phyloP scores from a whole-genome alignment of 1,140 invertebrate genomes.

The Aphaenogaster floridana region DNA sequence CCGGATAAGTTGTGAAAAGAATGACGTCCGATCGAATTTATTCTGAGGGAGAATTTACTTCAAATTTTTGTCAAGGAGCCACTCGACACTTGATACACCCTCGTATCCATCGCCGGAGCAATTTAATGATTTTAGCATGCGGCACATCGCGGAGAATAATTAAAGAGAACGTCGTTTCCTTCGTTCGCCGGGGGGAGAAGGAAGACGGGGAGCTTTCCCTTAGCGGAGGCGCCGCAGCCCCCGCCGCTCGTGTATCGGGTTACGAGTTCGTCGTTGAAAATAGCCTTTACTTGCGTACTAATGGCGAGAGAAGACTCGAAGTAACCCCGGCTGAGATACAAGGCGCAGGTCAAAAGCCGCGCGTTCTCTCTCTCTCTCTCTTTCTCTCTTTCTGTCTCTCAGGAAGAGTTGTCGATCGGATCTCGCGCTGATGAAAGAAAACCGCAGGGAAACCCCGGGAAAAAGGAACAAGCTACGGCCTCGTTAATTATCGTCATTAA shows the following conservation, averaged over 20 bases:
- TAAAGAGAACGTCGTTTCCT: slow-evolving; percentile 48
- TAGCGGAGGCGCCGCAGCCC: slow-evolving; percentile 39
- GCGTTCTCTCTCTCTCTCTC: not conserved
- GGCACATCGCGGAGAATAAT: slow-evolving; percentile 49
- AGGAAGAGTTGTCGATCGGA: slow-evolving; percentile 30
- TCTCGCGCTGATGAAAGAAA: slow-evolving; percentile 58
- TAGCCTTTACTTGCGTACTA: slow-evolving; percentile 74
- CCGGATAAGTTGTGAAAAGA: not conserved
- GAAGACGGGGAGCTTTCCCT: slow-evolving; percentile 18
- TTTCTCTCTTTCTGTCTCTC: not conserved
- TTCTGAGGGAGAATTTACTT: not conserved
- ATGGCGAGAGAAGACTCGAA: slow-evolving; percentile 66
- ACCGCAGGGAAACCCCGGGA: slow-evolving; percentile 19
- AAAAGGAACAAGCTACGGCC: not conserved
- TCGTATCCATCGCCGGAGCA: slow-evolving; percentile 24
- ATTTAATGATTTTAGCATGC: slow-evolving; percentile 60
- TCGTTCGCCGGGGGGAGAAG: not conserved
- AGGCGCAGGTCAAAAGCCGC: slow-evolving; percentile 56
- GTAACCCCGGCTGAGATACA: slow-evolving; percentile 66
- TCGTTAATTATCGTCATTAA: slow-evolving; percentile 70
- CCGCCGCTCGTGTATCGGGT: slow-evolving; percentile 70
- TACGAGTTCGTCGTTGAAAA: slow-evolving; percentile 77
- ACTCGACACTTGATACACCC: slow-evolving; percentile 40
- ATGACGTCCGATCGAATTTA: slow-evolving; percentile 10
- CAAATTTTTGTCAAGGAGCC: slow-evolving; percentile 21